A percentile compares a stretch with the other conserved stretches of the same genome.
phyloP scores from a whole-genome alignment of 2,113 vertebrate species.

The Lampris incognitus region DNA sequence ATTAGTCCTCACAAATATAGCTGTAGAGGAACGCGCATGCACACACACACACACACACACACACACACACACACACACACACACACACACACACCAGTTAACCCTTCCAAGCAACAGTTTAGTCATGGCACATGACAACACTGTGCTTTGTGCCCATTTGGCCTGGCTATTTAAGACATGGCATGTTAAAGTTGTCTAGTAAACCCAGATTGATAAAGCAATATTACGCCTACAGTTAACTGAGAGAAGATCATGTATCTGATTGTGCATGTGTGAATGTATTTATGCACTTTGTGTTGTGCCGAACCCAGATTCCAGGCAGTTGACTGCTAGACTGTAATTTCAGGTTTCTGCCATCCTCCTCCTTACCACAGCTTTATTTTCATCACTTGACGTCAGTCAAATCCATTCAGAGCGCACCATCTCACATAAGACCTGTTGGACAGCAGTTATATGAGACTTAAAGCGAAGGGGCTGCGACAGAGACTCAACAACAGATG shows the following conservation, averaged over 20 bases:
- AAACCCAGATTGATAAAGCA: constrained; percentile 18
- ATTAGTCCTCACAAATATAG: no score
- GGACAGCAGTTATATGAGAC: neutral
- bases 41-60: constrained; percentile 21
- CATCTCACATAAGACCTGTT: constrained; percentile 16
- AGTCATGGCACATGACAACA: constrained; percentile 31
- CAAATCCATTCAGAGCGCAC: constrained; percentile 30
- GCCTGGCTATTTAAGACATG: constrained; percentile 26
- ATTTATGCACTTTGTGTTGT: constrained; percentile 29
- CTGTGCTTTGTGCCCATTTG: constrained; percentile 24
- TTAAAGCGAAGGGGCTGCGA: neutral
- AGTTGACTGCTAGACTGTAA: constrained; percentile 48
- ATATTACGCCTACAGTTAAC: constrained; percentile 34
- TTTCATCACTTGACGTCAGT: constrained; percentile 66
- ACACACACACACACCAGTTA: constrained; percentile 44
- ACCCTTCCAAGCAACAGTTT: constrained; percentile 53
- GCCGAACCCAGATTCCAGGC: constrained; percentile 45
- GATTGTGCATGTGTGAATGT: constrained; percentile 27
- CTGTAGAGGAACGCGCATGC: neutral
- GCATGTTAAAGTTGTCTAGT: constrained; percentile 19
- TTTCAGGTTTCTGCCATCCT: constrained; percentile 50
- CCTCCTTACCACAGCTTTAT: constrained; percentile 61
- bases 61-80: constrained; percentile 1
- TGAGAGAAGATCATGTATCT: constrained; percentile 12
- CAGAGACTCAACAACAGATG: neutral